phyloP scores from a whole-genome alignment of 2,888 invertebrate species.

The Sepiola atlantica region DNA sequence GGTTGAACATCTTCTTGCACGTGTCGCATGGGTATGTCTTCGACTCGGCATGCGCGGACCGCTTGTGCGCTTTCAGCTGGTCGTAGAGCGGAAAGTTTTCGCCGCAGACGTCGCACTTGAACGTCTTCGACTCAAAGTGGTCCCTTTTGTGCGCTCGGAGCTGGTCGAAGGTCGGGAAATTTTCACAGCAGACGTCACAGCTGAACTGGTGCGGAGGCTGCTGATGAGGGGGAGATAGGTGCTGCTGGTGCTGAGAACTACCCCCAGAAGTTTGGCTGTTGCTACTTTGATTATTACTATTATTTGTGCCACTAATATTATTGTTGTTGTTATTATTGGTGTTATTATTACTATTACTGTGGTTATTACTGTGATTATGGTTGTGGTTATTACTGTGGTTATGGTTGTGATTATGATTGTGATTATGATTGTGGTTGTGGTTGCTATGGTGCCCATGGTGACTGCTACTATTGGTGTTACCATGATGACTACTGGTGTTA shows the following conservation, averaged over 20 bases:
- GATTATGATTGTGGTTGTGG: no score
- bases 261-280: not conserved
- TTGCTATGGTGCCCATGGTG: not conserved
- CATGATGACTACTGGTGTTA: no score
- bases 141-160: conserved; percentile 16
- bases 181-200: conserved; percentile 37
- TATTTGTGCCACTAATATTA: not conserved
- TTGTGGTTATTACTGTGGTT: not conserved
- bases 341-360: not conserved
- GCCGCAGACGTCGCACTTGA: conserved; percentile 42
- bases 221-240: not conserved
- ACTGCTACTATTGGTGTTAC: not conserved
- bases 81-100: conserved; percentile 43
- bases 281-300: not conserved
- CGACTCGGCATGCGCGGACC: conserved; percentile 35
- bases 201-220: conserved; percentile 41
- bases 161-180: conserved; percentile 37
- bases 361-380: not conserved
- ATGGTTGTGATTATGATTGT: not conserved
- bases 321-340: not conserved
- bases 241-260: conserved; percentile 24
- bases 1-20: conserved; percentile 34
- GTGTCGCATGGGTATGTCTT: conserved; percentile 37
- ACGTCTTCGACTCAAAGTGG: conserved; percentile 34
- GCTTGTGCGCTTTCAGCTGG: conserved; percentile 40